Conservation (phyloP, 2,113 vertebrate species). For the Pituophis catenifer region DNA sequence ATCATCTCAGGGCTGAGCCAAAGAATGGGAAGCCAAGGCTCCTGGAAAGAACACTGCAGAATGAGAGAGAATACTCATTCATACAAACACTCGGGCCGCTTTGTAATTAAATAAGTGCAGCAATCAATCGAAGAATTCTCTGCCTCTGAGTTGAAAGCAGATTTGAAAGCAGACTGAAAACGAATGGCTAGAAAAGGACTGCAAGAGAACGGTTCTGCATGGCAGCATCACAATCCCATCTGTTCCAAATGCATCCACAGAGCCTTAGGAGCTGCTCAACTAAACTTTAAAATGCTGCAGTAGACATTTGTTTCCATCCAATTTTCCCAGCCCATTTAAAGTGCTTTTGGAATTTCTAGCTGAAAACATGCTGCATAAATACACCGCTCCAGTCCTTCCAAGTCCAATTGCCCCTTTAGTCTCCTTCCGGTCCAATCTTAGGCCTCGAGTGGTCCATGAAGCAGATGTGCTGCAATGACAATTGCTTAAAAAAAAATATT, state of each 20-base stretch:
- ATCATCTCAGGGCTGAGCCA: background rate
- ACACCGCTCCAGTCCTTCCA: background rate
- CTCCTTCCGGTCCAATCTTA: background rate
- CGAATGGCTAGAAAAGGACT: background rate
- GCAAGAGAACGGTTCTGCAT: background rate
- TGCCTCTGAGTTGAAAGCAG: background rate
- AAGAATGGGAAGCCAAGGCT: background rate
- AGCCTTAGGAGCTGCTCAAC: background rate
- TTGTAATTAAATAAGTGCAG: background rate
- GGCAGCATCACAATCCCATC: background rate
- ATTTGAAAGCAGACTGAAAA: background rate
- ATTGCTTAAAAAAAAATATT: background rate
- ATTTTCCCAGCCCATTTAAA: background rate
- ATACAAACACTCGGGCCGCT: background rate
- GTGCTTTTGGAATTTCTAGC: background rate
- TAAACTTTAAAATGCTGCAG: background rate
- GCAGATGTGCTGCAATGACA: background rate
- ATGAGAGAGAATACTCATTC: background rate
- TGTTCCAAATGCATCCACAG: background rate
- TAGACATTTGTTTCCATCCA: background rate
- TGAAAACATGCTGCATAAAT: background rate
- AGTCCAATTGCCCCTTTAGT: background rate
- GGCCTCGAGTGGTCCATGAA: background rate
- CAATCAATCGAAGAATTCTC: background rate
- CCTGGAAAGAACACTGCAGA: background rate